phyloP scores from a whole-genome alignment of 2,797 vertebrate genomes.

The Cyprinodon diabolis region DNA sequence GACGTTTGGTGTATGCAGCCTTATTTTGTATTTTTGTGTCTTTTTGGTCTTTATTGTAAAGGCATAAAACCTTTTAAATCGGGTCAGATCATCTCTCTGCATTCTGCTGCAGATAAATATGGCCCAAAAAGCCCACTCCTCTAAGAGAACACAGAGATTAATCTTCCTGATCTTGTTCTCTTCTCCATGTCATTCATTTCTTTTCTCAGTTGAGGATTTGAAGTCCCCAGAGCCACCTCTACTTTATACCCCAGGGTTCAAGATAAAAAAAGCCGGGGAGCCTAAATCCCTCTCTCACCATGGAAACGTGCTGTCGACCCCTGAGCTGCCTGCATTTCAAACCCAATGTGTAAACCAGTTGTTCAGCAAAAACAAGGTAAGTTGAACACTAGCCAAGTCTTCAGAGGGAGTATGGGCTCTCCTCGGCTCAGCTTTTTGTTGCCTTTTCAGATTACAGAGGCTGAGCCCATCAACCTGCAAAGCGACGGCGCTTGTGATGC shows the following conservation, averaged over 20 bases:
- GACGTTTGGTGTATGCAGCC: too few species aligned
- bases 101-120: neutral
- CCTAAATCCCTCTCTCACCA: conserved; percentile 38
- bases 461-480: conserved; percentile 1
- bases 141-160: neutral
- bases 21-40: too few species aligned
- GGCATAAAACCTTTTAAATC: too few species aligned
- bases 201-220: conserved; percentile 50
- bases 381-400: too few species aligned
- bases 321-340: conserved; percentile 77
- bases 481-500: too few species aligned
- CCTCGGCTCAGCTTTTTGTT: neutral
- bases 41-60: too few species aligned
- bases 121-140: neutral
- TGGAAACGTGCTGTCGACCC: conserved; percentile 49
- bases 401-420: too few species aligned
- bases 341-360: conserved; percentile 76
- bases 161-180: neutral
- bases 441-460: conserved; percentile 39
- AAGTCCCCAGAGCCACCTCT: conserved; percentile 82
- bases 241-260: conserved; percentile 85
- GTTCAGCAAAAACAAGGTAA: conserved; percentile 75
- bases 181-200: neutral
- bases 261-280: conserved; percentile 68
- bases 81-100: neutral